Conservation (phyloP, 2,888 invertebrate species). For the Rhagonycha fulva region DNA sequence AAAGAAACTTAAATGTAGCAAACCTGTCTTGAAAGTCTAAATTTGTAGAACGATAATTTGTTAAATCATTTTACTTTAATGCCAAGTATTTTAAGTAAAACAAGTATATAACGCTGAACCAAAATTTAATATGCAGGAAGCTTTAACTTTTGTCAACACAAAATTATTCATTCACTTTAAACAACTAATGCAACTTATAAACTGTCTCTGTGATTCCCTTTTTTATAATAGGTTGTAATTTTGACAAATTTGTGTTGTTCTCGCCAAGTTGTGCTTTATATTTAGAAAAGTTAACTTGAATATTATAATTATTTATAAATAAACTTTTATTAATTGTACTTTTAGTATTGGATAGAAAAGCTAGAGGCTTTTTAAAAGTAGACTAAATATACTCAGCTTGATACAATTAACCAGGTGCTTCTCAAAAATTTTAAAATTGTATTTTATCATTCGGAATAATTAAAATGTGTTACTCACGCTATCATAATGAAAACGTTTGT, state of each 20-base stretch:
- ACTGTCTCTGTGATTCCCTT: neutral
- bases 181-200: neutral
- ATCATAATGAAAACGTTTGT: neutral
- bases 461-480: neutral
- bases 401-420: neutral
- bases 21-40: neutral
- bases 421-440: neutral
- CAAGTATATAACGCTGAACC: neutral
- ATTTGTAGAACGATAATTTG: neutral
- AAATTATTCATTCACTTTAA: neutral
- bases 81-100: neutral
- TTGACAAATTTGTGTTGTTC: neutral
- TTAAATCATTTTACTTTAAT: neutral
- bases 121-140: neutral
- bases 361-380: neutral
- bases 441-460: neutral
- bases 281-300: neutral
- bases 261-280: neutral
- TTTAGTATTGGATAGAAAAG: neutral
- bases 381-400: conserved; percentile 1
- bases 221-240: neutral
- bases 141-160: neutral
- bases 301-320: neutral
- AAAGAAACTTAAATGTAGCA: neutral
- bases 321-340: neutral